A percentile compares a stretch with the other conserved stretches of the same genome.
Evolutionary conservation across 64 coral and sea anemone genomes (phyloP).

Genomic region (Cladopsammia gracilis): DNA sequence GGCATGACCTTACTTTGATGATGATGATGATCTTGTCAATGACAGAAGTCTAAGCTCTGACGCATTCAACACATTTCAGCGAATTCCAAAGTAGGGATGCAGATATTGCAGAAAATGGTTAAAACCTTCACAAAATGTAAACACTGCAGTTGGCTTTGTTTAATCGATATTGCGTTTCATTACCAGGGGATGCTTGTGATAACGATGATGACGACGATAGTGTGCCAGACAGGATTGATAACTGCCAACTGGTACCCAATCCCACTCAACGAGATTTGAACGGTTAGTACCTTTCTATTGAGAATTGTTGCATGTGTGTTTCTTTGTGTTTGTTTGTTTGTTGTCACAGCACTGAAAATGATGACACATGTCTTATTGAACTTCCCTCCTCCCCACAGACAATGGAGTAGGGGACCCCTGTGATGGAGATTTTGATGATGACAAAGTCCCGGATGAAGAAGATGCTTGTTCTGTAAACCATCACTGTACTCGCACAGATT

Average conservation of each 20-base stretch:
- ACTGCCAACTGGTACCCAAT: conserved; percentile 82
- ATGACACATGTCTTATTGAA: background rate
- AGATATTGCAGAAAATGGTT: too few species aligned
- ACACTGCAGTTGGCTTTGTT: background rate
- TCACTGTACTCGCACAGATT: conserved; percentile 72
- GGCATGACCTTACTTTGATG: too few species aligned
- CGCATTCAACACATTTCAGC: too few species aligned
- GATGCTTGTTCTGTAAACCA: conserved; percentile 81
- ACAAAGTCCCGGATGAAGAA: conserved; percentile 73
- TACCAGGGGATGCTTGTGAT: conserved; percentile 84
- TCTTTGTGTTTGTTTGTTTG: too few species aligned
- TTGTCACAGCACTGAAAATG: too few species aligned
- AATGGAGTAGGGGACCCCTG: conserved; percentile 89
- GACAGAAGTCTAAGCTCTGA: too few species aligned
- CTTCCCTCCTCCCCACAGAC: conserved; percentile 30
- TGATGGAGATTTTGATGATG: conserved; percentile 78
- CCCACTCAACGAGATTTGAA: conserved; percentile 83
- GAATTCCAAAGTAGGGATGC: too few species aligned
- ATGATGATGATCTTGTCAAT: too few species aligned
- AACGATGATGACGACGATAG: conserved; percentile 87
- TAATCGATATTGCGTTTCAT: background rate
- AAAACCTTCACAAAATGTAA: background rate
- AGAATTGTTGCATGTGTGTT: background rate
- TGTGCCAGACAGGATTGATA: conserved; percentile 63
- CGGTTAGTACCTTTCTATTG: conserved; percentile 44